These are phyloP conservation scores for Macrophya alboannulata DNA, from an alignment of 2,888 invertebrate genomes.

Conservation along the genomic window DNA sequence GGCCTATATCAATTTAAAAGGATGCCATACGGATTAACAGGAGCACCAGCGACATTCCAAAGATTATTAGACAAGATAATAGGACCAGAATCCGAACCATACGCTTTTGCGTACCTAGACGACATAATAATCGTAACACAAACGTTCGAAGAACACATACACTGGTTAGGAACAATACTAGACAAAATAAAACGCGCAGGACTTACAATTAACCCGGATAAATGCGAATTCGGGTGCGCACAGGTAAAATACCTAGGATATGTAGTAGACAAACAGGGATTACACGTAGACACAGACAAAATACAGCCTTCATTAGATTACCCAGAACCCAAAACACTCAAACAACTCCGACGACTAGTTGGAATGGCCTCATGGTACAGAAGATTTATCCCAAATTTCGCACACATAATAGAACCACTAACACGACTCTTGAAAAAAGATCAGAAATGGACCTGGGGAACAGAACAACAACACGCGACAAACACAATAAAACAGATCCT, in stretches of 20 bases:
- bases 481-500: no score
- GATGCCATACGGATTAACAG: constrained; percentile 48
- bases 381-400: constrained; percentile 54
- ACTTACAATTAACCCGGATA: constrained; percentile 59
- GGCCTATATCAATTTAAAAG: constrained; percentile 68
- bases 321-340: constrained; percentile 60
- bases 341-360: constrained; percentile 57
- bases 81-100: constrained; percentile 64
- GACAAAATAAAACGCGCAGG: constrained; percentile 59
- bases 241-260: constrained; percentile 61
- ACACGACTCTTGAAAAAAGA: no score
- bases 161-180: constrained; percentile 62
- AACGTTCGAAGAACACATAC: constrained; percentile 64
- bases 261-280: constrained; percentile 60
- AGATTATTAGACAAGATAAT: constrained; percentile 65
- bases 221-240: constrained; percentile 57
- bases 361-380: constrained; percentile 60
- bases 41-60: constrained; percentile 64
- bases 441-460: no score
- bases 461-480: no score
- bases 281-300: constrained; percentile 61
- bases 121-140: constrained; percentile 64
- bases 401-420: constrained; percentile 41
- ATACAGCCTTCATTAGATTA: constrained; percentile 60
- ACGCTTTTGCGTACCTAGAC: constrained; percentile 67